phyloP scores from a whole-genome alignment of 2,888 invertebrate species.

The Plebejus anna region DNA sequence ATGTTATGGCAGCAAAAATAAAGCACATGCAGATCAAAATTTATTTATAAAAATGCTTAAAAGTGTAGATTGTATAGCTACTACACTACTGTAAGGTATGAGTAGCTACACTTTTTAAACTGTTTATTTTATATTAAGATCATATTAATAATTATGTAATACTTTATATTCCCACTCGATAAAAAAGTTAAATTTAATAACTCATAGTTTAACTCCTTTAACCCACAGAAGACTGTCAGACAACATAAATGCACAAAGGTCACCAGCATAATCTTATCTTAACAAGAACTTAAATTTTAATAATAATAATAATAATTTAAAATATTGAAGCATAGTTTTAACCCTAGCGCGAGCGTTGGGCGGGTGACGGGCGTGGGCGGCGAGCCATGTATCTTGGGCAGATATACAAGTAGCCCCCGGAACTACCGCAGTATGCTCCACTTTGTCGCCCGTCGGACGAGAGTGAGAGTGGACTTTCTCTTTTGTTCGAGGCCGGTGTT shows the following conservation, averaged over 20 bases:
- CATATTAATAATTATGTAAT: background rate
- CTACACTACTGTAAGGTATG: too few relatives aligned
- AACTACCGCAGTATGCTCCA: slow-evolving; percentile 68
- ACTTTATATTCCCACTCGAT: background rate
- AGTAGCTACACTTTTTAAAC: too few relatives aligned
- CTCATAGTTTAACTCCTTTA: background rate
- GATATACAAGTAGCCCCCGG: slow-evolving; percentile 80
- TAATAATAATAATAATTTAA: slow-evolving; percentile 39
- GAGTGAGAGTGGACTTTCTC: slow-evolving; percentile 1
- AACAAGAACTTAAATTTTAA: slow-evolving; percentile 25
- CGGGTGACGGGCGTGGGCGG: slow-evolving; percentile 36
- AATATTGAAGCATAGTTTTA: slow-evolving; percentile 63
- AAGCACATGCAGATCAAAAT: too few relatives aligned
- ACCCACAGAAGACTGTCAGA: background rate
- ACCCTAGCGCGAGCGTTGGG: slow-evolving; percentile 77
- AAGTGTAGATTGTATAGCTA: too few relatives aligned
- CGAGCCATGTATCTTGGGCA: slow-evolving; percentile 80
- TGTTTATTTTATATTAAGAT: too few relatives aligned
- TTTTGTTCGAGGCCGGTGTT: slow-evolving; percentile 18
- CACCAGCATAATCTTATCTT: background rate
- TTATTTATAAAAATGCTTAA: too few relatives aligned
- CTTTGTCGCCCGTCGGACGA: slow-evolving; percentile 40
- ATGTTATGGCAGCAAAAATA: too few relatives aligned
- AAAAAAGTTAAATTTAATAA: background rate
- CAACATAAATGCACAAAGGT: background rate